These are phyloP conservation scores for Drosophila maculinotata DNA, from an alignment of 2,888 invertebrate species.

Conservation along the genomic window DNA sequence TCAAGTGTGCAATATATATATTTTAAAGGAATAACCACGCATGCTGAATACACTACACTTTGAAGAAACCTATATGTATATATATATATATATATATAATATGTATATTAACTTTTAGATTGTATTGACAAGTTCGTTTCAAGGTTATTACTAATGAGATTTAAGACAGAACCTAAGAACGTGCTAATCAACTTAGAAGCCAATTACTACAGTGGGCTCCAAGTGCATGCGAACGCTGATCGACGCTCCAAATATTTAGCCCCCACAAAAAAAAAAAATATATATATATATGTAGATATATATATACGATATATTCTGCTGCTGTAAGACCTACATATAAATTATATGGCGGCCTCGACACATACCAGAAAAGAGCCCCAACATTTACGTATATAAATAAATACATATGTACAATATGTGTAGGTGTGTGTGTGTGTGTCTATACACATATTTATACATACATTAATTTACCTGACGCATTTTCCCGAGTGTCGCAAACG, in stretches of 20 bases:
- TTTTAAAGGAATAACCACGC: neutral
- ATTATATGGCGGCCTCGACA: slow-evolving; percentile 52
- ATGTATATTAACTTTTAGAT: neutral
- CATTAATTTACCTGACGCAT: slow-evolving; percentile 62
- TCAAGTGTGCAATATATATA: neutral
- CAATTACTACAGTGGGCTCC: slow-evolving; percentile 4
- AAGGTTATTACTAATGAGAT: neutral
- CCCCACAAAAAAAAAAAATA: slow-evolving; percentile 10
- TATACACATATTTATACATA: neutral
- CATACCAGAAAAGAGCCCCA: slow-evolving; percentile 34
- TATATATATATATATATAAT: too few relatives aligned
- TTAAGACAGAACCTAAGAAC: too few relatives aligned
- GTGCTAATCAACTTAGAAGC: neutral
- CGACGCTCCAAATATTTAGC: slow-evolving; percentile 32
- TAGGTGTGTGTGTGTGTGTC: slow-evolving; percentile 5
- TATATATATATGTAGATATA: neutral
- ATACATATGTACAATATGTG: neutral
- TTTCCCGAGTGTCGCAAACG: slow-evolving; percentile 70
- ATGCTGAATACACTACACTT: neutral
- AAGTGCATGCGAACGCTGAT: slow-evolving; percentile 18
- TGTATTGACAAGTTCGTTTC: neutral
- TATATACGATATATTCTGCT: slow-evolving; percentile 17
- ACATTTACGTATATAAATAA: too few relatives aligned
- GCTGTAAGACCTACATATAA: slow-evolving; percentile 45
- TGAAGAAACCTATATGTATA: too few relatives aligned